Evolutionary conservation across 2,797 vertebrate genomes (phyloP), one percentile per base, ranked within the genome.

Genomic region (Strix occidentalis): DNA sequence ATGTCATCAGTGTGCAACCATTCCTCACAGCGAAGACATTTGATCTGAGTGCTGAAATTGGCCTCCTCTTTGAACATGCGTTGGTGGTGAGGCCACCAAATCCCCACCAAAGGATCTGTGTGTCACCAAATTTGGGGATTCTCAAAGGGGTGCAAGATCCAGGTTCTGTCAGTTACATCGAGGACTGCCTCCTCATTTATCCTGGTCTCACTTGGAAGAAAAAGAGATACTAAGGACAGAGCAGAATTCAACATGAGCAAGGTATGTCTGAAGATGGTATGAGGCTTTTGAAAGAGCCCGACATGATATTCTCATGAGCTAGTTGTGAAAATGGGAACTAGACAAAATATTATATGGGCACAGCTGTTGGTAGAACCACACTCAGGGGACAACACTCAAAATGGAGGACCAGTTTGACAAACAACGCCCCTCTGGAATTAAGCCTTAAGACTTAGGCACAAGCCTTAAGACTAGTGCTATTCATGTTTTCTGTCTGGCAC

Each of bases 1-100:
- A 1, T 10, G 46, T 16, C 11, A 1, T 11, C 16, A 3, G 19
- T 5, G 21, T 16, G 39, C 3, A 35, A 46, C 39, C 11, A 0
- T 13, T 75, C 51, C 5, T 16, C 7, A 1, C 16, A 8, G 60
- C 16, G 68, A 24, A 0, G 0, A 58, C 23, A 20, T 58, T 51
- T 39, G 53, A 35, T 70, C 2, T 11, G 17, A 25, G 33, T 1
- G 13, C 21, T 94, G 21, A 60, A 41, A 13, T 43, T 1, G 4
- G 18, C 4, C 14, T 74, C 4, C 14, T 74, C n/a, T 80, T 48
- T 15, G 13, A 25, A 31, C 5, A 1, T 11, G 23, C 8, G 9
- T 25, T 5, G 3, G 7, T 16, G 33, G 4, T 35, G 18, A 84
- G 57, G 6, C 39, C 43, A 51, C 56, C 23, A 60, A 43, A 21